A percentile compares a stretch with the other conserved stretches of the same genome.
phyloP scores from a whole-genome alignment of 2,113 vertebrate genomes.

The Misgurnus anguillicaudatus region DNA sequence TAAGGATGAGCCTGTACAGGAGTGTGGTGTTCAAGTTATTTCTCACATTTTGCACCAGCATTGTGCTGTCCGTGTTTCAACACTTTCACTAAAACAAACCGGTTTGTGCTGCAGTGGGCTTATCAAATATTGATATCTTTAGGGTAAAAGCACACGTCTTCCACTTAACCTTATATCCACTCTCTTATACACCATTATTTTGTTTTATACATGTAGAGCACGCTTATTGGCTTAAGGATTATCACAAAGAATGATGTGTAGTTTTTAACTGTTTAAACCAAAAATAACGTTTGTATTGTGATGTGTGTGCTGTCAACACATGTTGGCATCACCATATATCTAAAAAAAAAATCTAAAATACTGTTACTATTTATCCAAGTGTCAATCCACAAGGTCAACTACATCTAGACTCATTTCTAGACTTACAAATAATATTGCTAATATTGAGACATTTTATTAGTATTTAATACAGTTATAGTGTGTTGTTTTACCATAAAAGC shows the following conservation, averaged over 20 bases:
- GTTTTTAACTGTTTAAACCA: background rate
- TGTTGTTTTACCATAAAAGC: background rate
- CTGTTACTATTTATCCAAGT: no score
- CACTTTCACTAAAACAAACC: constrained; percentile 43
- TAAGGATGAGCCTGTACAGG: constrained; percentile 31
- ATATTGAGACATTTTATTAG: no score
- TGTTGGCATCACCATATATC: background rate
- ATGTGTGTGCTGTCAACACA: background rate
- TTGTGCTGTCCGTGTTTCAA: constrained; percentile 3
- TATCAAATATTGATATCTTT: constrained; percentile 62
- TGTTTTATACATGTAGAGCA: background rate
- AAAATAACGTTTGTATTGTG: background rate
- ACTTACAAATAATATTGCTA: no score
- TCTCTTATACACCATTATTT: no score
- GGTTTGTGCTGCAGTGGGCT: constrained; percentile 52
- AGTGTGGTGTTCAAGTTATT: constrained; percentile 42
- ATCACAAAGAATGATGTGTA: background rate
- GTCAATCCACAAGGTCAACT: no score
- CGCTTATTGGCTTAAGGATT: background rate
- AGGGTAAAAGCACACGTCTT: constrained; percentile 22
- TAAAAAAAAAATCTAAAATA: no score
- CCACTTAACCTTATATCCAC: background rate
- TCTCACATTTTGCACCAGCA: background rate
- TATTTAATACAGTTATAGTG: background rate
- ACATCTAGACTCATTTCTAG: no score